phyloP scores from a whole-genome alignment of 2,113 vertebrate genomes.

The Hystrix brachyura region DNA sequence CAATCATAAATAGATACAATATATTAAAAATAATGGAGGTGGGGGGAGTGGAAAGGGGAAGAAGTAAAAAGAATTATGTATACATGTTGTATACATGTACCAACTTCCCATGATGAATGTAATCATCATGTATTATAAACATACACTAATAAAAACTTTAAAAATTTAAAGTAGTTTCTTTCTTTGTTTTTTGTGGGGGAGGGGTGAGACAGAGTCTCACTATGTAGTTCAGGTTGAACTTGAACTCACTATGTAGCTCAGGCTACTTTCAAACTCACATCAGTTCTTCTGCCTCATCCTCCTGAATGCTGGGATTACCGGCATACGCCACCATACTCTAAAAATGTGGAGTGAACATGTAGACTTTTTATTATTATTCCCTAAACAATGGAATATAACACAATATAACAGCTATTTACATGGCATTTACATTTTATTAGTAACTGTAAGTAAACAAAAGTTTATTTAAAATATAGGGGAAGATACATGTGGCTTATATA shows the following conservation, averaged over 20 bases:
- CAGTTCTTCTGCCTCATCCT: neutral
- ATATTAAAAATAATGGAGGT: no score
- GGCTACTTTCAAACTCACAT: neutral
- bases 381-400: neutral
- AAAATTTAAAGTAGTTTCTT: no score
- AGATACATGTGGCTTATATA: neutral
- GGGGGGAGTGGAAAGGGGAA: no score
- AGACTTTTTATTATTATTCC: neutral
- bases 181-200: no score
- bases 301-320: neutral
- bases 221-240: neutral
- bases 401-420: neutral
- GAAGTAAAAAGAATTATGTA: no score
- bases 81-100: no score
- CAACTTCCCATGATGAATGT: no score
- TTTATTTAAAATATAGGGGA: neutral
- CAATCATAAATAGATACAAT: neutral
- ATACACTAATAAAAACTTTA: no score
- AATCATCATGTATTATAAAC: no score
- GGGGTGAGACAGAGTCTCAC: neutral
- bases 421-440: neutral
- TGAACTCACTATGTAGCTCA: neutral
- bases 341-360: neutral
- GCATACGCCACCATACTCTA: neutral
- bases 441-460: neutral